Evolutionary conservation across 2,888 invertebrate species (phyloP).

Genomic region (Cybosia mesomella): DNA sequence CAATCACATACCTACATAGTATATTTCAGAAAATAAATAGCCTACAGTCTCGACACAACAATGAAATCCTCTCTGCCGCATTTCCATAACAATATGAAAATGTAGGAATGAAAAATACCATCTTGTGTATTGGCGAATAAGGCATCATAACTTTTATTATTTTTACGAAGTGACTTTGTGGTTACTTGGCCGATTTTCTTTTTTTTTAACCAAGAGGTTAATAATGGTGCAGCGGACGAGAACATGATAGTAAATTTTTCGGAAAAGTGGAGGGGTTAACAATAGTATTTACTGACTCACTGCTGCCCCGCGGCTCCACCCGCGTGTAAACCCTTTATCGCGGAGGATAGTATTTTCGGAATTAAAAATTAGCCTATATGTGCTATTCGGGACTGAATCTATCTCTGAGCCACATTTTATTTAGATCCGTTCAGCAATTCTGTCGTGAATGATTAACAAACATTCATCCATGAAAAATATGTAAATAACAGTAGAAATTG

Average conservation of each 20-base stretch:
- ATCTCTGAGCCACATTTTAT: too few species aligned
- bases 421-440: too few species aligned
- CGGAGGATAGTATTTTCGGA: too few species aligned
- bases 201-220: neutral
- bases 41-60: constrained; percentile 4
- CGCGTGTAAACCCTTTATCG: too few species aligned
- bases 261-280: too few species aligned
- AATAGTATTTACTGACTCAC: too few species aligned
- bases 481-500: neutral
- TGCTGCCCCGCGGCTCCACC: too few species aligned
- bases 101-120: constrained; percentile 13
- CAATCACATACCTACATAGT: constrained; percentile 5
- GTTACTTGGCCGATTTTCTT: neutral
- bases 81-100: constrained; percentile 23
- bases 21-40: constrained; percentile 4
- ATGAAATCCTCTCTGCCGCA: constrained; percentile 18
- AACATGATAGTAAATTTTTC: neutral
- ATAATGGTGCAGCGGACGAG: neutral
- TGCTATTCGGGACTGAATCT: too few species aligned
- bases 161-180: constrained; percentile 4
- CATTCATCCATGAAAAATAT: too few species aligned
- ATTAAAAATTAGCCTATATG: too few species aligned
- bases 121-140: constrained; percentile 14
- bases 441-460: too few species aligned
- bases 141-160: constrained; percentile 16